phyloP scores from a whole-genome alignment of 2,888 invertebrate species.

The Kryphioiulus occultus region DNA sequence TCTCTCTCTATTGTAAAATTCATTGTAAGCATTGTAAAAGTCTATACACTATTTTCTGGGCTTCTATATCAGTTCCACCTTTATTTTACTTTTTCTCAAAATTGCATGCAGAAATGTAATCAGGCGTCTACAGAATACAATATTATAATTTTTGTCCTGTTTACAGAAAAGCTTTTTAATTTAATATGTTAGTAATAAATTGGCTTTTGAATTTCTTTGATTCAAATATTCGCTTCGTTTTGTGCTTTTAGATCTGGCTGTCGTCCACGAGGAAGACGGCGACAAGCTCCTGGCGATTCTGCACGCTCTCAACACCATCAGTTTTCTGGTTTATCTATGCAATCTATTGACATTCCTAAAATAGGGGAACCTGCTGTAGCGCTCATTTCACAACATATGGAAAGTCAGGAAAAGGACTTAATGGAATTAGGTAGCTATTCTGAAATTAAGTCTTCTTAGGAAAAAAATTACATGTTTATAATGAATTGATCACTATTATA shows the following conservation, averaged over 20 bases:
- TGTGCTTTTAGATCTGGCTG: not conserved
- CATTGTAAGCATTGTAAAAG: too few species aligned
- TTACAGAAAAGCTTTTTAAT: not conserved
- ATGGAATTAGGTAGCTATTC: conserved; percentile 51
- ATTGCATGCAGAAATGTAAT: too few species aligned
- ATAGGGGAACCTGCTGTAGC: conserved; percentile 46
- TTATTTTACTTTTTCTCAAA: too few species aligned
- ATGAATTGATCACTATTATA: conserved; percentile 37
- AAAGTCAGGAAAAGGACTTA: conserved; percentile 51
- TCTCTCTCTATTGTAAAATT: too few species aligned
- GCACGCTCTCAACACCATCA: conserved; percentile 20
- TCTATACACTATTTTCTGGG: too few species aligned
- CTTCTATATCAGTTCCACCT: too few species aligned
- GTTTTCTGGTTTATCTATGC: conserved; percentile 48
- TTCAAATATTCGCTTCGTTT: not conserved
- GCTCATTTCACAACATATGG: conserved; percentile 11
- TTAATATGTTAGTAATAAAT: not conserved
- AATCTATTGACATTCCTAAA: conserved; percentile 43
- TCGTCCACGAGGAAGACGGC: conserved; percentile 39
- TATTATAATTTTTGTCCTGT: not conserved
- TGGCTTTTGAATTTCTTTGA: not conserved
- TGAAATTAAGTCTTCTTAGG: not conserved
- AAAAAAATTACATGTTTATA: too few species aligned
- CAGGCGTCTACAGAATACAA: not conserved
- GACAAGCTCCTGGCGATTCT: conserved; percentile 40